Conservation (phyloP, 2,797 vertebrate species). For the Tachyglossus aculeatus region DNA sequence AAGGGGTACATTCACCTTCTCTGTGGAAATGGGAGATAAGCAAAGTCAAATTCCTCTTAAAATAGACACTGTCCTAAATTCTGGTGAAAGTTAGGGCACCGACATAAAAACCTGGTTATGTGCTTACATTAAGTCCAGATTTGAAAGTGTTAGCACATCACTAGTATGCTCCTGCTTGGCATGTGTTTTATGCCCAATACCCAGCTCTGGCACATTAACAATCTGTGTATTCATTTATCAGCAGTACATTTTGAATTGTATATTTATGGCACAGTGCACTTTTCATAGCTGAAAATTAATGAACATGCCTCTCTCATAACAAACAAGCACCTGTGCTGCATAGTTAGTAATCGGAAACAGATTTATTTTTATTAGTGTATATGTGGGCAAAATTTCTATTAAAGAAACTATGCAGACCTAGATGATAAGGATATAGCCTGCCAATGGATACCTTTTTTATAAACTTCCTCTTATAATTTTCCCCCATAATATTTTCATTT, state of each 20-base stretch:
- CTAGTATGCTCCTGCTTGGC: conserved; percentile 85
- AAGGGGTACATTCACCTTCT: rapidly evolving
- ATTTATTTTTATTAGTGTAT: conserved; percentile 99
- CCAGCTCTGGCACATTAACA: conserved; percentile 97
- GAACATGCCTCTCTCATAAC: conserved; percentile 99
- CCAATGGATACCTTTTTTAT: conserved; percentile 62
- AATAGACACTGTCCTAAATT: conserved; percentile 69
- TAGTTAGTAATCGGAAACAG: conserved; percentile 99
- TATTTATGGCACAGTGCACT: conserved; percentile 99
- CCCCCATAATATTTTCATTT: conserved; percentile 60
- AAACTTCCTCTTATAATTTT: conserved; percentile 66
- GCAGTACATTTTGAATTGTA: conserved; percentile 94
- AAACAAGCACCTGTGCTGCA: conserved; percentile 99
- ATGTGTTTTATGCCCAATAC: conserved; percentile 84
- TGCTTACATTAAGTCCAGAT: conserved; percentile 70
- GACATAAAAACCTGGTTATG: conserved; percentile 73
- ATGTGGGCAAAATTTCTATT: conserved; percentile 88
- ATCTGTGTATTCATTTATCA: conserved; percentile 99
- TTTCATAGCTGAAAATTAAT: conserved; percentile 99
- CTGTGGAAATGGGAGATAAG: neutral
- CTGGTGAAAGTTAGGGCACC: conserved; percentile 76
- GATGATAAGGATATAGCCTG: conserved; percentile 56
- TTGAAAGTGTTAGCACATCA: conserved; percentile 82
- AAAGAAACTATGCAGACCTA: conserved; percentile 68
- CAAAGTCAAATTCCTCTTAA: conserved; percentile 55